Evolutionary conservation across 2,113 vertebrate genomes (phyloP).

Genomic region (Phyllostomus hastatus): DNA sequence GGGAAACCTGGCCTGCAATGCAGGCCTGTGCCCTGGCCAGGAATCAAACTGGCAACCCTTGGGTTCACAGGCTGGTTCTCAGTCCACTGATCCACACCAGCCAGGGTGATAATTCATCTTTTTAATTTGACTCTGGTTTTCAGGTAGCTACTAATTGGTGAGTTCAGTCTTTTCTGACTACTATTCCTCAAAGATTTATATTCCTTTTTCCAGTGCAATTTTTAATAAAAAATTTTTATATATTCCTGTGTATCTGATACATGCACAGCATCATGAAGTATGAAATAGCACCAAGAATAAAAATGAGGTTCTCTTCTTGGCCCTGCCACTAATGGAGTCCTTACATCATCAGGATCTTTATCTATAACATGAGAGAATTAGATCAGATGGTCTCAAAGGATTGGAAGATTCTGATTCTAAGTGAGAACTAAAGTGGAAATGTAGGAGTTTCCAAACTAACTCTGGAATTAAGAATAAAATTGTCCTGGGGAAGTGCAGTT

Average conservation of each 20-base stretch:
- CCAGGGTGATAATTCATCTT: too few species aligned
- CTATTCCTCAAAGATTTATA: background rate
- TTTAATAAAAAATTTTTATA: background rate
- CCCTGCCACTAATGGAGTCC: background rate
- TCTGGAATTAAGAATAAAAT: background rate
- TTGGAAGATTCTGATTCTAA: background rate
- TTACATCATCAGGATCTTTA: background rate
- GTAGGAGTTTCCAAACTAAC: background rate
- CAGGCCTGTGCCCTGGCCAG: too few species aligned
- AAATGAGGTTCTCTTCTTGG: background rate
- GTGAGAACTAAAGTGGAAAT: background rate
- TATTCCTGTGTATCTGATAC: background rate
- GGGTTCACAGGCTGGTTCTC: too few species aligned
- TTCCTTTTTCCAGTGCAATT: background rate
- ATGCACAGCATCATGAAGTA: background rate
- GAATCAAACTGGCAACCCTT: too few species aligned
- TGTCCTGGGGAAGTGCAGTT: background rate
- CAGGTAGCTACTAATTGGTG: background rate
- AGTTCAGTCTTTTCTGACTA: background rate
- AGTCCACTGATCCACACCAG: too few species aligned
- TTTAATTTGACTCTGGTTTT: background rate
- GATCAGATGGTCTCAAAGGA: background rate
- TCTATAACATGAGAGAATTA: background rate
- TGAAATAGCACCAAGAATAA: background rate
- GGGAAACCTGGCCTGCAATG: too few species aligned